Base-by-base conservation (phyloP, 2,113 vertebrate species). In the Nothoprocta pentlandii region DNA sequence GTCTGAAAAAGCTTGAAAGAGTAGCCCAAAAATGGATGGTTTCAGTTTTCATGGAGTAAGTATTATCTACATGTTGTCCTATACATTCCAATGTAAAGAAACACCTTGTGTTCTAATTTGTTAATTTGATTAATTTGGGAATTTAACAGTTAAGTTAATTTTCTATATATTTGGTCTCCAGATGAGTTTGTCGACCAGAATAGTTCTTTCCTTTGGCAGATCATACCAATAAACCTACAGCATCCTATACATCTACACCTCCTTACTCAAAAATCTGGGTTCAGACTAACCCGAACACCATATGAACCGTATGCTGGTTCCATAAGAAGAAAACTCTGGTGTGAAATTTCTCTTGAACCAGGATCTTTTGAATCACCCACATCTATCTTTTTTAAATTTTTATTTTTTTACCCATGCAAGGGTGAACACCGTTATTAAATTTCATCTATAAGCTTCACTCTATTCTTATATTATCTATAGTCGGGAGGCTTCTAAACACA, bases 51-150 rank as follows among this genome's bases (percentile, higher is more conserved):
- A 3, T 12, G 64, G 44, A n/a, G 36, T 56, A 56, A 78, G 15
- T 13, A 12, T 3, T 30, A 13, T 28, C 44, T 80, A 2, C 7
- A 3, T 1, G 11, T 30, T 54, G n/a, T n/a, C 1, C 0, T 39
- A 49, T 13, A 51, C 34, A 34, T 89, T 74, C 41, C 46, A 85
- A 20, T 16, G 59, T 54, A 59, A 91, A 44, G 91, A 77, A 78
- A 26, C 8, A 0, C 0, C 87, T 59, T 79, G 30, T 36, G 6
- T 7, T 41, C 26, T 74, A 32, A 41, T 66, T 94, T 87, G 34
- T 9, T 79, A 9, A 47, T 67, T 34, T 4, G 21, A 69, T 54
- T 23, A 22, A 53, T 80, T 90, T 32, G 4, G 11, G 71, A 76
- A 56, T 82, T 59, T 32, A 16, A 63, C 9, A 8, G 16, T 30